These are phyloP conservation scores for Paramormyrops kingsleyae DNA, from an alignment of 2,113 vertebrate genomes.

Conservation along the genomic window DNA sequence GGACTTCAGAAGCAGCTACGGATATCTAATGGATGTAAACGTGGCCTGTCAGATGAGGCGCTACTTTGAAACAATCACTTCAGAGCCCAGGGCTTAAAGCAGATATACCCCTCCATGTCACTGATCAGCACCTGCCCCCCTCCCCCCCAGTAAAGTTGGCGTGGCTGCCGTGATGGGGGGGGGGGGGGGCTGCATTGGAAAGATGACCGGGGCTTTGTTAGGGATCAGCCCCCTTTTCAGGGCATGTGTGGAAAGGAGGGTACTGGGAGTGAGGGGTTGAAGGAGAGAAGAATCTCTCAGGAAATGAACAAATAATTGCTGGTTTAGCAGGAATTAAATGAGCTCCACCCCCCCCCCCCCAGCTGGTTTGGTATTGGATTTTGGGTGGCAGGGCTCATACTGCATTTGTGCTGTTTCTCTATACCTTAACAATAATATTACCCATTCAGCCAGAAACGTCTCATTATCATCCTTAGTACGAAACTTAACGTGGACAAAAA, in stretches of 20 bases:
- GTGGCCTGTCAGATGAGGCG: background rate
- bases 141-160: background rate
- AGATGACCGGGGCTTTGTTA: background rate
- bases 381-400: background rate
- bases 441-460: background rate
- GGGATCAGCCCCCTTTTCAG: background rate
- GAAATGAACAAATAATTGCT: background rate
- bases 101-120: background rate
- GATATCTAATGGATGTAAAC: constrained; percentile 4
- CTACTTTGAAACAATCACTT: background rate
- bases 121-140: background rate
- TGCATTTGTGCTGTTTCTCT: background rate
- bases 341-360: background rate
- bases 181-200: background rate
- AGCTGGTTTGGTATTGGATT: background rate
- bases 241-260: background rate
- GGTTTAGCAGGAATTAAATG: background rate
- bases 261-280: background rate
- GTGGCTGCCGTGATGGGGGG: background rate
- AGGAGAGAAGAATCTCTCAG: background rate
- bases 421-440: background rate
- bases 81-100: background rate
- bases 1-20: background rate
- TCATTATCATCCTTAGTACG: background rate
- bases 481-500: background rate